Base-by-base conservation (phyloP, 2,888 invertebrate genomes). In the Drepana falcataria region DNA sequence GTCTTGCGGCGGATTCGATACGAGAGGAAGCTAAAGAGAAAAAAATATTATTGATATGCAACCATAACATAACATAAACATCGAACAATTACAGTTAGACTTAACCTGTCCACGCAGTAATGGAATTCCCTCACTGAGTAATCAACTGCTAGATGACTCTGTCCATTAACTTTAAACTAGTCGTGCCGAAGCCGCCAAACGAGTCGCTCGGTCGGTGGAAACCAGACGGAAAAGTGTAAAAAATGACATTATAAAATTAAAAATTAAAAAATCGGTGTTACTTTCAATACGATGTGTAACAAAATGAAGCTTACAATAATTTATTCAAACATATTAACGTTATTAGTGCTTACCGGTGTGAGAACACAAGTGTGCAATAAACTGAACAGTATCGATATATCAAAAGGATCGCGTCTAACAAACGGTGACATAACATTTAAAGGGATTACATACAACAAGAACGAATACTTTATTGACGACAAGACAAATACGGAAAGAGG, bases 51-150 rank as follows among this genome's bases (percentile, higher is more conserved):
- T 4, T 40, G 2, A 40, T 40, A 40, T 40, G 4, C 7, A 4
- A 7, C 7, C 40, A 21, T 21, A 21, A 21, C 40, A 1, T 9
- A 9, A 9, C 9, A 2, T 3, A 44, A 44, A 44, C 9, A 44
- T 44, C 2, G 40, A 44, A 3, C 9, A 44, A 34, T 51, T 33
- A 40, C 33, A 40, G 33, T 51, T 34, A 40, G 4, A 52, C 48
- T 56, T 49, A 48, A 60, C 59, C 56, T 60, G 60, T 47, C 48
- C 44, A 54, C 55, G 51, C 51, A 44, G 49, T 40, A 54, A 57
- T 51, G 76, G 78, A 71, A 77, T 75, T 77, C 75, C 80, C 79
- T 76, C 60, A 60, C 61, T 71, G 73, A 73, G 63, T 73, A 74
- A 68, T 54, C 56, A 34, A 44, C 49, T 35, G 55, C 9, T 58